phyloP scores from a whole-genome alignment of 2,797 vertebrate species.

The Babyrousa celebensis region DNA sequence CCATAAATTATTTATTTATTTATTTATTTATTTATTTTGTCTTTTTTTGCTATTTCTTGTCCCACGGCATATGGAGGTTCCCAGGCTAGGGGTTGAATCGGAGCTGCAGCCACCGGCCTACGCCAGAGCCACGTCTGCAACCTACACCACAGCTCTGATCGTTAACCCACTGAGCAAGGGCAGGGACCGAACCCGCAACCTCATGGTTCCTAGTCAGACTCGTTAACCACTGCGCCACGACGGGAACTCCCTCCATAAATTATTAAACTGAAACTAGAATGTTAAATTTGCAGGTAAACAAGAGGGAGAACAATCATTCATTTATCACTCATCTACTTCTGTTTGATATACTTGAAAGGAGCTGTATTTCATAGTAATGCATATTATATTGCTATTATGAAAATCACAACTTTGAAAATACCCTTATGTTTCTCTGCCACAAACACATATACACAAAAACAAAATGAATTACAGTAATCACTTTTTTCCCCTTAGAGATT shows the following conservation, averaged over 20 bases:
- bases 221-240: too few relatives aligned
- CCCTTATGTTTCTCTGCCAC: slow-evolving; percentile 25
- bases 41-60: too few relatives aligned
- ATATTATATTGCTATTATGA: slow-evolving; percentile 6
- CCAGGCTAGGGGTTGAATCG: too few relatives aligned
- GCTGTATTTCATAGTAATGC: slow-evolving; percentile 44
- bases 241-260: too few relatives aligned
- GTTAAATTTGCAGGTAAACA: slow-evolving; percentile 61
- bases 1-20: slow-evolving; percentile 26
- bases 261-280: slow-evolving; percentile 49
- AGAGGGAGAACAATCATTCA: neutral
- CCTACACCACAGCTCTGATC: too few relatives aligned
- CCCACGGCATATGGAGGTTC: too few relatives aligned
- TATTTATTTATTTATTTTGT: too few relatives aligned
- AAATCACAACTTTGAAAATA: slow-evolving; percentile 9
- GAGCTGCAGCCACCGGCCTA: too few relatives aligned
- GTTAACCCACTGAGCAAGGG: too few relatives aligned
- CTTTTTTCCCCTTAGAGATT: slow-evolving; percentile 80
- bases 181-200: too few relatives aligned
- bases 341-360: slow-evolving; percentile 22
- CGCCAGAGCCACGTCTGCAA: too few relatives aligned
- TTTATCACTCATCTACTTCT: neutral
- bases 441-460: neutral
- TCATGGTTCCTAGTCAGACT: too few relatives aligned
- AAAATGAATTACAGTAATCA: slow-evolving; percentile 70